phyloP scores from a whole-genome alignment of 2,113 vertebrate species.

The Myanophis thanlyinensis region DNA sequence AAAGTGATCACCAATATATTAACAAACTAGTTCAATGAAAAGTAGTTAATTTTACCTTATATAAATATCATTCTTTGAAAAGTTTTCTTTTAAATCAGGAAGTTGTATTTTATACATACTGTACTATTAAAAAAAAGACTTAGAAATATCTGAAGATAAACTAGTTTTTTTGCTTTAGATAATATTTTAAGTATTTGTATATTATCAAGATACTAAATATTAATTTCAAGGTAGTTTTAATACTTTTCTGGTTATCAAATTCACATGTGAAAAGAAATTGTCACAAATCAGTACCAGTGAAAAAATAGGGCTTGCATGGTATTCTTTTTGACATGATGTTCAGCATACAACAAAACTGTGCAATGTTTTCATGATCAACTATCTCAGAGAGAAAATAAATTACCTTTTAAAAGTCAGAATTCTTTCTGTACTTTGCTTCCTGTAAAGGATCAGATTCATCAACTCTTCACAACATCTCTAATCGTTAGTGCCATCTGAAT shows the following conservation, averaged over 20 bases:
- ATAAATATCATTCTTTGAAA: background rate
- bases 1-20: constrained; percentile 9
- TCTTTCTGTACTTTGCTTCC: background rate
- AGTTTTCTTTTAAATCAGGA: background rate
- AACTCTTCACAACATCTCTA: background rate
- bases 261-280: background rate
- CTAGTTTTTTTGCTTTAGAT: background rate
- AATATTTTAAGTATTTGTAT: background rate
- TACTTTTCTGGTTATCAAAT: background rate
- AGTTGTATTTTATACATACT: background rate
- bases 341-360: background rate
- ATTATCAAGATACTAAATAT: background rate
- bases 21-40: background rate
- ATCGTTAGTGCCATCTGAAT: background rate
- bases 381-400: background rate
- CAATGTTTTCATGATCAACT: background rate
- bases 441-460: background rate
- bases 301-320: background rate
- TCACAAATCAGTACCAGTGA: background rate
- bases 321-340: background rate
- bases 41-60: background rate
- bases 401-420: background rate
- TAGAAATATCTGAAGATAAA: background rate
- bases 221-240: background rate
- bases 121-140: background rate